A percentile compares a stretch with the other conserved stretches of the same genome.
Evolutionary conservation across 2,797 vertebrate genomes (phyloP).

Genomic region (Staurois parvus): DNA sequence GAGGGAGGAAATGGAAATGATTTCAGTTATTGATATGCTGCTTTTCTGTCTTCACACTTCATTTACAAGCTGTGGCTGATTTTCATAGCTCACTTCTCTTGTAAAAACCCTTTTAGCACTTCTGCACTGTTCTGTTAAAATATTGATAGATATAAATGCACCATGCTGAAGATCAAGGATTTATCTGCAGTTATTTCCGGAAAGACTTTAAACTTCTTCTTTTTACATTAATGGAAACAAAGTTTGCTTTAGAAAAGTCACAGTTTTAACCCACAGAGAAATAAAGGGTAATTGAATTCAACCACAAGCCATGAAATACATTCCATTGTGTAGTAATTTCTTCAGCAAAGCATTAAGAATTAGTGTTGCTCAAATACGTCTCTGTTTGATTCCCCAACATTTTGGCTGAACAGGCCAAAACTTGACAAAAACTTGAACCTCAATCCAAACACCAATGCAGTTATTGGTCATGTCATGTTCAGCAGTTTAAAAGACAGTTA

Average conservation of each 20-base stretch:
- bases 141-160: constrained; percentile 58
- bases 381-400: no score
- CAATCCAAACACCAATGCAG: no score
- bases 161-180: constrained; percentile 35
- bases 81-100: constrained; percentile 59
- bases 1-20: constrained; percentile 31
- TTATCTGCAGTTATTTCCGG: constrained; percentile 35
- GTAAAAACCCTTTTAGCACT: constrained; percentile 60
- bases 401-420: no score
- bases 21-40: constrained; percentile 58
- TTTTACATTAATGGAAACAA: constrained; percentile 29
- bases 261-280: constrained; percentile 16
- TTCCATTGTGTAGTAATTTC: background rate
- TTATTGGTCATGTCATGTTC: no score
- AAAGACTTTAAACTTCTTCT: constrained; percentile 39
- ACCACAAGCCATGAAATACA: background rate
- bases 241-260: constrained; percentile 22
- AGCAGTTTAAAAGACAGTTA: no score
- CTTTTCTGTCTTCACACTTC: constrained; percentile 60
- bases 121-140: constrained; percentile 52
- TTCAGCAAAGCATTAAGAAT: background rate
- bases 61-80: constrained; percentile 56
- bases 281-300: background rate
- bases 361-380: background rate
- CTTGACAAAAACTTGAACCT: no score